Evolutionary conservation across 2,113 vertebrate genomes (phyloP).

Genomic region (Onychostruthus taczanowskii): DNA sequence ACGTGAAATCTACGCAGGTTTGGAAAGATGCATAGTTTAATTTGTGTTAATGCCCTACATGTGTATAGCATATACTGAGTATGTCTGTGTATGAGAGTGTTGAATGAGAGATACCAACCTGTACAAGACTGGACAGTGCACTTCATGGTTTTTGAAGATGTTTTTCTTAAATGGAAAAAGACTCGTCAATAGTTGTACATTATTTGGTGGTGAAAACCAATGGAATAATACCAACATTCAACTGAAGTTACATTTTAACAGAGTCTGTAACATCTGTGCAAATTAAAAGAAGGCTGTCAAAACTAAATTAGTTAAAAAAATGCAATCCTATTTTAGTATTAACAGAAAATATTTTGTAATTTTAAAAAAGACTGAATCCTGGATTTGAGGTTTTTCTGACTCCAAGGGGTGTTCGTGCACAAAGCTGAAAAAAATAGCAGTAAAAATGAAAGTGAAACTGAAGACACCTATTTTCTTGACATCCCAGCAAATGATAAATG

Average conservation of each 20-base stretch:
- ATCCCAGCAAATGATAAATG: background rate
- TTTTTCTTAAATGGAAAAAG: background rate
- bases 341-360: background rate
- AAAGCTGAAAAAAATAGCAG: background rate
- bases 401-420: background rate
- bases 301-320: background rate
- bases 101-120: background rate
- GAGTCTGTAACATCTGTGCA: background rate
- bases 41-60: background rate
- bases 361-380: background rate
- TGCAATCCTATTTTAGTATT: background rate
- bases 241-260: background rate
- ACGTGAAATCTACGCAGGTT: rapidly evolving
- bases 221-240: background rate
- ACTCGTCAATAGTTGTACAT: background rate
- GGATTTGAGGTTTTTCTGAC: background rate
- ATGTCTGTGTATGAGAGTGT: background rate
- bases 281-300: background rate
- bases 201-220: background rate
- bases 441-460: constrained; percentile 44
- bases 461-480: background rate
- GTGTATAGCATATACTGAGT: background rate
- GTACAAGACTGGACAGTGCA: background rate
- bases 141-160: background rate
- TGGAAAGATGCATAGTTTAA: background rate